Percentiles rank a stretch among this genome's conserved stretches.
Evolutionary conservation across 2,113 vertebrate genomes (phyloP).

Genomic region (Epinephelus lanceolatus): DNA sequence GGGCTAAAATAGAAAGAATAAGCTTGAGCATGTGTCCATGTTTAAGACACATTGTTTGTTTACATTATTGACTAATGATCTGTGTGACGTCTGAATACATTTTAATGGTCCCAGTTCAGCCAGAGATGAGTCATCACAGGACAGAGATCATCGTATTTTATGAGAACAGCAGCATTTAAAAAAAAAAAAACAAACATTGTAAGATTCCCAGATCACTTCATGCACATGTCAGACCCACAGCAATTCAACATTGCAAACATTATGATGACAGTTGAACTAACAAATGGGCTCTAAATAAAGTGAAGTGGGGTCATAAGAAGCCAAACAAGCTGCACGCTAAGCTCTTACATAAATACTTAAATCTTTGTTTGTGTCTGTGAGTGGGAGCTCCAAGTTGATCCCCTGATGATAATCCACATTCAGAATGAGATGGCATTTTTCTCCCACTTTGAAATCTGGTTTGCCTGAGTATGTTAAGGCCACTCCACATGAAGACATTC

Average conservation of each 20-base stretch:
- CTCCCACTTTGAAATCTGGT: background rate
- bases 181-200: background rate
- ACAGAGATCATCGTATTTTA: constrained; percentile 24
- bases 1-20: background rate
- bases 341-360: constrained; percentile 24
- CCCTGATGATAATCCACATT: constrained; percentile 9
- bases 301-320: background rate
- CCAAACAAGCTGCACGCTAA: constrained; percentile 7
- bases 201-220: constrained; percentile 20
- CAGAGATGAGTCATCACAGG: constrained; percentile 27
- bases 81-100: constrained; percentile 40
- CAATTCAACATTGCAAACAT: background rate
- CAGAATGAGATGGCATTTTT: background rate
- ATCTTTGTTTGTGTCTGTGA: constrained; percentile 7
- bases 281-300: constrained; percentile 5
- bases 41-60: constrained; percentile 40
- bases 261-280: background rate
- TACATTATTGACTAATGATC: constrained; percentile 12
- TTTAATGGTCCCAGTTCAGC: constrained; percentile 34
- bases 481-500: background rate
- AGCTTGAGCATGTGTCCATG: background rate
- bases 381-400: constrained; percentile 10
- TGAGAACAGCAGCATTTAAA: constrained; percentile 28
- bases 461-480: background rate
- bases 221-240: constrained; percentile 2